Conservation (phyloP, 2,888 invertebrate genomes). For the Ypsolopha sequella region DNA sequence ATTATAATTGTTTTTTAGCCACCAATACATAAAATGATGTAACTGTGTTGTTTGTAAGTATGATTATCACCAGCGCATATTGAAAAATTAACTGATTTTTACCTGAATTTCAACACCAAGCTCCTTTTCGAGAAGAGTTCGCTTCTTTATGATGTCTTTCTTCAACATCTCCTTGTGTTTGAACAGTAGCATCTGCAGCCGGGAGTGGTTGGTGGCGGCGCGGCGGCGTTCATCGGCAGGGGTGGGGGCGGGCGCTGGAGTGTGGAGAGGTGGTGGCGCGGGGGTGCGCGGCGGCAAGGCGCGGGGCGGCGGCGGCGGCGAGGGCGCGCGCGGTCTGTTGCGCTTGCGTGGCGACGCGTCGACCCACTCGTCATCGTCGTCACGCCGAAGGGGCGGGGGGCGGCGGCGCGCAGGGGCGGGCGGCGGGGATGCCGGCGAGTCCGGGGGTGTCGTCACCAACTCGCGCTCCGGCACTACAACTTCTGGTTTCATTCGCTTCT, state of each 20-base stretch:
- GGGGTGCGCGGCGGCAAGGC: conserved; percentile 10
- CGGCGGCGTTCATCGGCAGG: conserved; percentile 61
- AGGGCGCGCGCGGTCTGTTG: conserved; percentile 10
- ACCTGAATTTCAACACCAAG: conserved; percentile 92
- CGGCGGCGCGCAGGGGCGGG: conserved; percentile 36
- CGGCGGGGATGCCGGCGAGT: conserved; percentile 27
- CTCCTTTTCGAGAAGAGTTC: conserved; percentile 89
- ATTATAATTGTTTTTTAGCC: too few relatives aligned
- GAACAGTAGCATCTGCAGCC: conserved; percentile 81
- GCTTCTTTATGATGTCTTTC: conserved; percentile 92
- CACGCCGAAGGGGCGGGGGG: conserved; percentile 25
- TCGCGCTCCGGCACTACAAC: conserved; percentile 30
- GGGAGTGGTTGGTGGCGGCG: conserved; percentile 67
- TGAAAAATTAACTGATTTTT: conserved; percentile 3
- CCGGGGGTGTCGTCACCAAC: conserved; percentile 15
- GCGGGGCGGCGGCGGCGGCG: conserved; percentile 14
- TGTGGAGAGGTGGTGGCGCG: conserved; percentile 10
- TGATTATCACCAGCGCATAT: conserved; percentile 10
- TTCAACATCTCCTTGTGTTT: conserved; percentile 93
- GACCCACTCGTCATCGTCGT: conserved; percentile 59
- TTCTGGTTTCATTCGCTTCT: conserved; percentile 79
- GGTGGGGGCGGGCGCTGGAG: conserved; percentile 19
- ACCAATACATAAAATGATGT: too few relatives aligned
- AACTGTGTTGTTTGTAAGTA: too few relatives aligned
- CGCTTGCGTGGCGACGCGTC: conserved; percentile 49